Conservation (phyloP, 2,888 invertebrate genomes). For the Alcis repandata region DNA sequence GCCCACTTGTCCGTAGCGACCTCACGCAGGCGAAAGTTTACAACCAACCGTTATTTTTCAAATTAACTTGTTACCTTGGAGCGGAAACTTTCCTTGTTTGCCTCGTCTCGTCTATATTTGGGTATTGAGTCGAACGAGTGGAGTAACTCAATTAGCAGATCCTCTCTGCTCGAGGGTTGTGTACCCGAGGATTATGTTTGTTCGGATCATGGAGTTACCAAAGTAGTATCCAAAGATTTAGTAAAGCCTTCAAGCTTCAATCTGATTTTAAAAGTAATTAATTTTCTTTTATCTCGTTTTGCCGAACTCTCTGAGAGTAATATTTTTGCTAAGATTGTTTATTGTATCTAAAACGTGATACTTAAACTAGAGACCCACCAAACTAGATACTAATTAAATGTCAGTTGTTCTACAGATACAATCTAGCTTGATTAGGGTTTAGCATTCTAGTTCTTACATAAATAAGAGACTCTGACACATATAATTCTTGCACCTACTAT, state of each 20-base stretch:
- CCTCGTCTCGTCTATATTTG: constrained; percentile 33
- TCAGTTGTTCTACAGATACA: background rate
- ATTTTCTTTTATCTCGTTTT: constrained; percentile 22
- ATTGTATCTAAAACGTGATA: background rate
- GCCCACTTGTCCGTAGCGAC: constrained; percentile 21
- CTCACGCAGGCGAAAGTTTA: constrained; percentile 32
- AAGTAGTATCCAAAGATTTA: constrained; percentile 34
- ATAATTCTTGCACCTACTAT: too few species aligned
- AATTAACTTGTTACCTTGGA: constrained; percentile 37
- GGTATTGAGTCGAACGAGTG: constrained; percentile 37
- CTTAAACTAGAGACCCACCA: background rate
- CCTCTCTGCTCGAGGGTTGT: constrained; percentile 31
- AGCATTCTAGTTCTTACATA: background rate
- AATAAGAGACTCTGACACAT: too few species aligned
- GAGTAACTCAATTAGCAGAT: constrained; percentile 43
- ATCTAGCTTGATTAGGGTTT: background rate
- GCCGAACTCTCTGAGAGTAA: background rate
- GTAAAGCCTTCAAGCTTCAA: constrained; percentile 41
- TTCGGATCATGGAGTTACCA: constrained; percentile 18
- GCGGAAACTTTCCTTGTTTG: constrained; percentile 36
- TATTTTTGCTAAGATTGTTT: background rate
- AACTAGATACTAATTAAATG: constrained; percentile 9
- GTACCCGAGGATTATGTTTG: constrained; percentile 37
- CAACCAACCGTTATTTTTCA: constrained; percentile 33
- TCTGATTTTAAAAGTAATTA: constrained; percentile 29